Evolutionary conservation across 37 sponge, comb jelly and placozoan genomes (phyloP).

Genomic region (Theonella swinhoei): DNA sequence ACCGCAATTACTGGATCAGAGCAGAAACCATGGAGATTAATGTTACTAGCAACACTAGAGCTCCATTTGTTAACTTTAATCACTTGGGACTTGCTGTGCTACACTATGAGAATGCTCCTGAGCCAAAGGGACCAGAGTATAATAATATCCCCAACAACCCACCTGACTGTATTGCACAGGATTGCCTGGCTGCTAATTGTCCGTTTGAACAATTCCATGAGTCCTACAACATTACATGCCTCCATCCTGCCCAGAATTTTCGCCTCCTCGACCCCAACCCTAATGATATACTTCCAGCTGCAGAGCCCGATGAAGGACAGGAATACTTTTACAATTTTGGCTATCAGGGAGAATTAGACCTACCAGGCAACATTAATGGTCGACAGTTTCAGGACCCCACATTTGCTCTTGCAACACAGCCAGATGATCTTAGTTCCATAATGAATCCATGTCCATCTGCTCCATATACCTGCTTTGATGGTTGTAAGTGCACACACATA

Average conservation of each 20-base stretch:
- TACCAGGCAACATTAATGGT: slow-evolving; percentile 17
- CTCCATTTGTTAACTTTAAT: slow-evolving; percentile 5
- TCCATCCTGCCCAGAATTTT: neutral
- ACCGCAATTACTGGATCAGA: slow-evolving; percentile 44
- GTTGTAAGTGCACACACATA: slow-evolving; percentile 34
- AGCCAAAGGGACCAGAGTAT: neutral
- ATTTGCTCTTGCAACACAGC: neutral
- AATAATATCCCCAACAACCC: neutral
- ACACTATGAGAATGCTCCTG: neutral
- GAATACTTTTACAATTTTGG: slow-evolving; percentile 37
- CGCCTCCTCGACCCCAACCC: neutral
- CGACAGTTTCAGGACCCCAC: neutral
- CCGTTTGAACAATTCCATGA: neutral
- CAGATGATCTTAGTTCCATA: neutral
- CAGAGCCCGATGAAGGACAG: slow-evolving; percentile 1
- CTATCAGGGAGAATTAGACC: slow-evolving; percentile 5
- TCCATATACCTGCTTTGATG: neutral
- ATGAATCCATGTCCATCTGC: neutral
- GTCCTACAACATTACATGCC: neutral
- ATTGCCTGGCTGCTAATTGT: neutral
- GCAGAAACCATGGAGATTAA: slow-evolving; percentile 62
- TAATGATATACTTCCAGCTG: neutral
- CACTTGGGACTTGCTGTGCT: slow-evolving; percentile 4
- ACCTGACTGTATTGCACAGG: neutral
- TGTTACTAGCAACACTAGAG: neutral